Evolutionary conservation across 92 coral and sea anemone genomes (phyloP).

Genomic region (Phenganax marumi): DNA sequence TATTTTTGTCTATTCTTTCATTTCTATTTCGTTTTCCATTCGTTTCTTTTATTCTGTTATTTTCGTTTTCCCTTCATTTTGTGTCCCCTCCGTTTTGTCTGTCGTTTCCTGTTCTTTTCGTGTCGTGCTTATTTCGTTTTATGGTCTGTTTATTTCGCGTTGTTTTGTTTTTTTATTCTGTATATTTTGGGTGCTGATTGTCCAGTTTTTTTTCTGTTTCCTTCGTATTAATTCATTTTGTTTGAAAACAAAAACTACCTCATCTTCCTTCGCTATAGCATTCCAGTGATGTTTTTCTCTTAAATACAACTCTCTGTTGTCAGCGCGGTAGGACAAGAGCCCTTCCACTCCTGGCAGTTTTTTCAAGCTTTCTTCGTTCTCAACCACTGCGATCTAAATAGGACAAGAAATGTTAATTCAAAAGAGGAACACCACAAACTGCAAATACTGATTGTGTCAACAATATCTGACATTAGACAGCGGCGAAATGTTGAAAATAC

Average conservation of each 20-base stretch:
- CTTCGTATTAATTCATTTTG: background rate
- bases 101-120: too few relatives aligned
- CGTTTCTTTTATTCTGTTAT: too few relatives aligned
- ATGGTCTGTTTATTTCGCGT: too few relatives aligned
- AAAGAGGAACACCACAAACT: too few relatives aligned
- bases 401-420: too few relatives aligned
- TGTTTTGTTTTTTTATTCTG: too few relatives aligned
- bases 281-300: background rate
- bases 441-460: background rate
- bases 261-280: background rate
- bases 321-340: background rate
- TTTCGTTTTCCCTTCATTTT: too few relatives aligned
- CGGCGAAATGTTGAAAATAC: background rate
- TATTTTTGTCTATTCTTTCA: background rate
- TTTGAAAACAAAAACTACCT: background rate
- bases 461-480: background rate
- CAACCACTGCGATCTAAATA: background rate
- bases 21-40: too few relatives aligned
- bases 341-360: background rate
- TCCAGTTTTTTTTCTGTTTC: background rate
- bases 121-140: too few relatives aligned
- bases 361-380: background rate
- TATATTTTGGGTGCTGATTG: background rate
- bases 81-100: too few relatives aligned
- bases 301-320: background rate